These are phyloP conservation scores for Eulemur rufifrons DNA, from an alignment of 2,113 vertebrate genomes.

Conservation along the genomic window DNA sequence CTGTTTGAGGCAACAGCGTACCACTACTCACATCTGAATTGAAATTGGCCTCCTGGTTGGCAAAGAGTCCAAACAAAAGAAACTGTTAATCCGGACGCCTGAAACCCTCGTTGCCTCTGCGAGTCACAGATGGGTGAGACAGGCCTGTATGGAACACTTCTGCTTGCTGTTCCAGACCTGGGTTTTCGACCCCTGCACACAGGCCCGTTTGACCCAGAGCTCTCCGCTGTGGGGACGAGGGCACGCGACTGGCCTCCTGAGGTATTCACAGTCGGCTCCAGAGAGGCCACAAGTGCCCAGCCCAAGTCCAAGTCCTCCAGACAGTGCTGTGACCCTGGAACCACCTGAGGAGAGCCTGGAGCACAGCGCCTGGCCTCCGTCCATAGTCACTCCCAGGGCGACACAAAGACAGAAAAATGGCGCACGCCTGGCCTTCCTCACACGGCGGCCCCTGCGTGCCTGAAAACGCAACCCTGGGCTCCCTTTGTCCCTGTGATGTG, in stretches of 20 bases:
- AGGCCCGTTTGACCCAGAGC: neutral
- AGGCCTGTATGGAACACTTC: no score
- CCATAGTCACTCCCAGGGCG: constrained; percentile 59
- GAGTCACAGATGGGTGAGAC: neutral
- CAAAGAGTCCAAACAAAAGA: neutral
- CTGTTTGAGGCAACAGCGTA: no score
- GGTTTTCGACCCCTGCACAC: accelerated
- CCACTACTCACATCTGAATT: neutral
- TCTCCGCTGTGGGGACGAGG: neutral
- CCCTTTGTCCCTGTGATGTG: accelerated
- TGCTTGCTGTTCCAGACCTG: neutral
- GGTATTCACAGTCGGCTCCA: constrained; percentile 60
- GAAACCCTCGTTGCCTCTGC: accelerated
- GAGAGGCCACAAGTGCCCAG: constrained; percentile 46
- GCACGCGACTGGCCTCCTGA: constrained; percentile 35
- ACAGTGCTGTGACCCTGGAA: constrained; percentile 50
- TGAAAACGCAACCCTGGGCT: no score
- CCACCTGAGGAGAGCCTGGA: constrained; percentile 43
- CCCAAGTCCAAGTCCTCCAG: constrained; percentile 58
- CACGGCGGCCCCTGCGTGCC: neutral
- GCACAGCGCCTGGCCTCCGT: constrained; percentile 55
- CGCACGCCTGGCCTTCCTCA: neutral
- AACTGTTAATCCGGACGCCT: accelerated
- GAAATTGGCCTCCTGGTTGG: neutral
- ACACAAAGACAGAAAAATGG: constrained; percentile 46